These are phyloP conservation scores for Drosophila subquinaria DNA, from an alignment of 2,888 invertebrate species.

Conservation along the genomic window DNA sequence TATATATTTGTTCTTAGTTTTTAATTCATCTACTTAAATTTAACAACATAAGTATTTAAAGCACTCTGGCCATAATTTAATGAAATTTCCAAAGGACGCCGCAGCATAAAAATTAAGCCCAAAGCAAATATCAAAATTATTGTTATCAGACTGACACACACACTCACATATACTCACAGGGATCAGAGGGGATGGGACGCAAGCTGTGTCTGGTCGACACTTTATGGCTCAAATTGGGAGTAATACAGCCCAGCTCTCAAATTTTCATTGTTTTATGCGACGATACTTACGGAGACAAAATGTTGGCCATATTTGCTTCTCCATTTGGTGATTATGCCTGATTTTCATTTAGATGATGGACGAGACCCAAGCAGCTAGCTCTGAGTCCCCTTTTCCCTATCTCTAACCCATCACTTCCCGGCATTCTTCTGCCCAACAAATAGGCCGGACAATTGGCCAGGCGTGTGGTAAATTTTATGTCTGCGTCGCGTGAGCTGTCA, in stretches of 20 bases:
- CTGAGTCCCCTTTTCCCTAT: not conserved
- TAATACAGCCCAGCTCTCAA: constrained; percentile 21
- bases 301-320: constrained; percentile 56
- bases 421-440: not conserved
- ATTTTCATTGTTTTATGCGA: constrained; percentile 54
- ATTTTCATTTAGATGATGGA: constrained; percentile 77
- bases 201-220: not conserved
- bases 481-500: constrained; percentile 47
- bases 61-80: constrained; percentile 47
- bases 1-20: not conserved
- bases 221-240: constrained; percentile 20
- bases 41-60: not conserved
- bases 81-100: constrained; percentile 46
- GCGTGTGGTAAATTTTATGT: constrained; percentile 33
- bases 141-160: constrained; percentile 59
- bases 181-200: not conserved
- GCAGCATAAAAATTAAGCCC: constrained; percentile 54
- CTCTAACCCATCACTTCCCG: no score
- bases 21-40: constrained; percentile 2
- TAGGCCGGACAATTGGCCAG: constrained; percentile 27
- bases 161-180: constrained; percentile 1
- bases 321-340: constrained; percentile 71
- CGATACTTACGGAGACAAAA: constrained; percentile 28
- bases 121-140: constrained; percentile 47
- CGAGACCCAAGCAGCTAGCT: constrained; percentile 32